Evolutionary conservation across 2,888 invertebrate species (phyloP).

Genomic region (Eristalis arbustorum): DNA sequence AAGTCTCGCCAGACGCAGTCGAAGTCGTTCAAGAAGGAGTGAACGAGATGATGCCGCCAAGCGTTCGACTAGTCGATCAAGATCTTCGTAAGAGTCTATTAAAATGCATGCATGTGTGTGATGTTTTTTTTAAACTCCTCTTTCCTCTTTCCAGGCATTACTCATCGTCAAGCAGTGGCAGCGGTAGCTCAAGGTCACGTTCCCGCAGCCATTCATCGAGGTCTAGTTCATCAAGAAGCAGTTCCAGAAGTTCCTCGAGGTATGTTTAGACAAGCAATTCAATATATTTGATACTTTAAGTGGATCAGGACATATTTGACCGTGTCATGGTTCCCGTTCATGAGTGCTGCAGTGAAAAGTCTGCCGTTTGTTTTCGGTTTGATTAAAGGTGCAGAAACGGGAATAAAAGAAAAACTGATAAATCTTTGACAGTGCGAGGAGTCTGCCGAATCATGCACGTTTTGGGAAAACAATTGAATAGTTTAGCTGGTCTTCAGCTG

Average conservation of each 20-base stretch:
- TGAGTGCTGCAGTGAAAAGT: too few species aligned
- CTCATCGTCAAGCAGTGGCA: constrained; percentile 77
- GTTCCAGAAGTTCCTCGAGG: constrained; percentile 78
- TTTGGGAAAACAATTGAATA: too few species aligned
- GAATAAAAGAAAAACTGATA: too few species aligned
- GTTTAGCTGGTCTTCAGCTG: too few species aligned
- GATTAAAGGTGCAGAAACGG: too few species aligned
- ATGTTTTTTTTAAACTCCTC: background rate
- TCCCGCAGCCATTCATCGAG: constrained; percentile 78
- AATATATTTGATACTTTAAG: background rate
- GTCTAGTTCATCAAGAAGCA: constrained; percentile 78
- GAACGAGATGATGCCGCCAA: constrained; percentile 74
- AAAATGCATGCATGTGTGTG: background rate
- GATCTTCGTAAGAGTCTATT: constrained; percentile 77
- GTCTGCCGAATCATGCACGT: too few species aligned
- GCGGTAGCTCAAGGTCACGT: constrained; percentile 77
- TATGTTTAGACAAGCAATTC: constrained; percentile 43
- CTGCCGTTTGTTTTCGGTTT: too few species aligned
- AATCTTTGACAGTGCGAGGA: too few species aligned
- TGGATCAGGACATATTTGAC: too few species aligned
- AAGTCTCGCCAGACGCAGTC: constrained; percentile 77
- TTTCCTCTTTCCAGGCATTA: constrained; percentile 73
- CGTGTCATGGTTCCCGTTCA: too few species aligned
- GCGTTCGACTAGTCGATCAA: constrained; percentile 80
- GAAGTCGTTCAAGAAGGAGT: constrained; percentile 77